A percentile compares a stretch with the other conserved stretches of the same genome.
phyloP scores from a whole-genome alignment of 2,888 invertebrate species.

The Scaptomyza caliginosa region DNA sequence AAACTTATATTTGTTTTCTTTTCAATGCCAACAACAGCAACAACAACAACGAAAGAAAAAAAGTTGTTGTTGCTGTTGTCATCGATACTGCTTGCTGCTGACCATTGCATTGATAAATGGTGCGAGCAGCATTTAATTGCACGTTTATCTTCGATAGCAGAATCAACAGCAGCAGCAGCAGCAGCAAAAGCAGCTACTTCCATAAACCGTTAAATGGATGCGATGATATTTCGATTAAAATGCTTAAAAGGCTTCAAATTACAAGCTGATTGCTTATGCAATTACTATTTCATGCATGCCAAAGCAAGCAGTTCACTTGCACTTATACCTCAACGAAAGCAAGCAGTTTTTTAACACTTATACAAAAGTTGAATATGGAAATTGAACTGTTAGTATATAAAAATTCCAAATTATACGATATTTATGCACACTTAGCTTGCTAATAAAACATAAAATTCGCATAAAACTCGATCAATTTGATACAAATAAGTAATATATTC shows the following conservation, averaged over 20 bases:
- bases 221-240: slow-evolving; percentile 19
- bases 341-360: neutral
- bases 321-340: neutral
- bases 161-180: slow-evolving; percentile 4
- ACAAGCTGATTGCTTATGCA: slow-evolving; percentile 3
- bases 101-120: slow-evolving; percentile 63
- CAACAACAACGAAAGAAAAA: slow-evolving; percentile 31
- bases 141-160: slow-evolving; percentile 48
- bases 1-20: neutral
- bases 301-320: neutral
- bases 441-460: slow-evolving; percentile 45
- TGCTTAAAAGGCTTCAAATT: slow-evolving; percentile 15
- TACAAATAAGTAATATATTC: slow-evolving; percentile 16
- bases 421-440: slow-evolving; percentile 6
- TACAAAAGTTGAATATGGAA: no score
- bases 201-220: slow-evolving; percentile 1
- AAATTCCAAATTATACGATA: slow-evolving; percentile 1
- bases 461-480: slow-evolving; percentile 32
- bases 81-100: slow-evolving; percentile 29
- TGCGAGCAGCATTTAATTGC: slow-evolving; percentile 51
- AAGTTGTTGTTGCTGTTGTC: slow-evolving; percentile 12
- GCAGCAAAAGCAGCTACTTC: neutral
- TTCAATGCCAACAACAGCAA: slow-evolving; percentile 41
- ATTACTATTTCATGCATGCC: neutral
- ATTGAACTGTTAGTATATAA: neutral